Percentiles rank a stretch among this genome's conserved stretches.
phyloP scores from a whole-genome alignment of 1,140 invertebrate species.

The Drosophila pachea region DNA sequence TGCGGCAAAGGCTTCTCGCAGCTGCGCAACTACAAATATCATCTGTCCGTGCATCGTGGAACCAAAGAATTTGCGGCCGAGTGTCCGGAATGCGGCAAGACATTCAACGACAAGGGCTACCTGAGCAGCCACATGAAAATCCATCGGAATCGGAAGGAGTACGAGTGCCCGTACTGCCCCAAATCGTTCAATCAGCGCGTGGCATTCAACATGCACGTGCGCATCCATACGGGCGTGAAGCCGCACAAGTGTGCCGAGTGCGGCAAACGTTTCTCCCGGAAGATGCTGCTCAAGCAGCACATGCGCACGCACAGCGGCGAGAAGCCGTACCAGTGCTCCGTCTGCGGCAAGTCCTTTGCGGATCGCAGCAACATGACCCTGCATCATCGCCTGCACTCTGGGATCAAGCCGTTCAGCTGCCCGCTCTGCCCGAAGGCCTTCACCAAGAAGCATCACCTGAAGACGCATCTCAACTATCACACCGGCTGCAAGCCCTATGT shows the following conservation, averaged over 20 bases:
- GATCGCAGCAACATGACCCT: slow-evolving; percentile 90
- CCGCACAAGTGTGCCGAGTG: slow-evolving; percentile 92
- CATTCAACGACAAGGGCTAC: slow-evolving; percentile 88
- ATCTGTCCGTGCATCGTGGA: slow-evolving; percentile 86
- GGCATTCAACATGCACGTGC: slow-evolving; percentile 89
- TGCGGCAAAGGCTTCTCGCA: slow-evolving; percentile 90
- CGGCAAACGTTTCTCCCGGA: slow-evolving; percentile 91
- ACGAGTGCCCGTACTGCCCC: slow-evolving; percentile 86
- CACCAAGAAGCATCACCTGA: slow-evolving; percentile 90
- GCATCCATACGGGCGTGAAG: slow-evolving; percentile 89
- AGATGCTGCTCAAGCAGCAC: slow-evolving; percentile 89
- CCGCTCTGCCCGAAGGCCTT: slow-evolving; percentile 91
- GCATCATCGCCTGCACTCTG: slow-evolving; percentile 88
- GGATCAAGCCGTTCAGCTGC: slow-evolving; percentile 92
- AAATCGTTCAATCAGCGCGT: slow-evolving; percentile 90
- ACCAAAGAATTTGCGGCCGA: slow-evolving; percentile 87
- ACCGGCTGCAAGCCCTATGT: slow-evolving; percentile 88
- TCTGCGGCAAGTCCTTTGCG: slow-evolving; percentile 81
- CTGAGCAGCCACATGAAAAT: slow-evolving; percentile 90
- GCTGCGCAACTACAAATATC: slow-evolving; percentile 87
- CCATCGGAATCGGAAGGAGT: slow-evolving; percentile 87
- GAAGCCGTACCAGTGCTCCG: slow-evolving; percentile 77
- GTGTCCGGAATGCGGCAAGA: slow-evolving; percentile 87
- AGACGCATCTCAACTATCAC: slow-evolving; percentile 91
- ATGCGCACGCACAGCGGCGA: slow-evolving; percentile 85